Evolutionary conservation across 92 coral and sea anemone genomes (phyloP), one percentile per base, ranked within the genome.

Genomic region (Desmophyllum pertusum): DNA sequence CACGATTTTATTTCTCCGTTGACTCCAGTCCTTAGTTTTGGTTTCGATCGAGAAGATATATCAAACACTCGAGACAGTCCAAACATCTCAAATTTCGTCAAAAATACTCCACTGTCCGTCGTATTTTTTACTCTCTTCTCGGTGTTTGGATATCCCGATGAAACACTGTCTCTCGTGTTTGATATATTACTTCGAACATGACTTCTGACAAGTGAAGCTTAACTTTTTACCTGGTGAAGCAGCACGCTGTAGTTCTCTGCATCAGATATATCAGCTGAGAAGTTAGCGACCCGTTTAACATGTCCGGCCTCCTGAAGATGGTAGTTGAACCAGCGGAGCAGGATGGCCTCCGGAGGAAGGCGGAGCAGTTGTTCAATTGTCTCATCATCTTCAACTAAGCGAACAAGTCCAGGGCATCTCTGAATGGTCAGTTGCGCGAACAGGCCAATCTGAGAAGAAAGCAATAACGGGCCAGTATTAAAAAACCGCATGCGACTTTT

Each of bases 311-410:
- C 89, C 53, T 95, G 88, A 10, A 96, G 90, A 29, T 96, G 98
- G 48, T 84, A 96, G 88, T 96, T 96, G 68, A 96, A 91, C 98
- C 98, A 96, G 59, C 98, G 90, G 11, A 96, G 81, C 33, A 96
- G 70, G 89, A 96, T 88, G 10, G 91, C 91, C 62, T 96, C 98
- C 1, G 98, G 98, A 0, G 98, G 94, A 18, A 96, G 90, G 35
- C 97, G 91, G 33, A 88, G 80, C 42, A 92, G 84, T 36, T 92
- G 86, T 48, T 93, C 96, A 23, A 94, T 85, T 21, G 88, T 90
- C 69, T 96, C 98, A 79, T 90, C 88, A 5, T 91, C 96, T 72
- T 96, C 85, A 76, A 96, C 70, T 76, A 96, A 79, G 30, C 93
- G 94, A 59, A 93, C 87, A 36, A 96, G 86, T 31, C 98, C 98